Evolutionary conservation across 1,140 invertebrate genomes (phyloP), one percentile per base, ranked within the genome.

Genomic region (Drosophila trapezifrons): DNA sequence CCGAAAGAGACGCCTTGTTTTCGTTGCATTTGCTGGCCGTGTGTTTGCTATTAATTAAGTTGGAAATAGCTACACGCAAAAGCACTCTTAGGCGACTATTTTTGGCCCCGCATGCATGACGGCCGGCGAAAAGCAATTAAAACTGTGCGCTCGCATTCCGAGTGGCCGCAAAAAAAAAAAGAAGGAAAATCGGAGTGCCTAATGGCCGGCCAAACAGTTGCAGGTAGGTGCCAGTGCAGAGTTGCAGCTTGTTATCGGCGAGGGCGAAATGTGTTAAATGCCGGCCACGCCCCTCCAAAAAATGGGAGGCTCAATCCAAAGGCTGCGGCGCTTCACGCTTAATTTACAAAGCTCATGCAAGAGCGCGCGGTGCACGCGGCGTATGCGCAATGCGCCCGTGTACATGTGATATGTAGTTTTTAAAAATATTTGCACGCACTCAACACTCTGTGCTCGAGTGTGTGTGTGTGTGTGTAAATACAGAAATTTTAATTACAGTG

Each of bases 1-100:
- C 57, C 32, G 51, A 54, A 54, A 54, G 51, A 54, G 51, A 54
- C 51, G 51, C 51, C 51, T 54, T 67, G 60, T 40, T 67, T 51
- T 40, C 29, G 40, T 51, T 60, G 72, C 73, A 77, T 77, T 70
- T 64, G 70, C 62, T 13, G 72, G 56, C 49, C 58, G 55, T 86
- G 70, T 87, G 83, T 87, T 86, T 86, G 83, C 82, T 76, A 83
- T 86, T 86, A 86, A 86, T 86, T 86, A 86, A 86, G 83, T 86
- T 89, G 83, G 63, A 89, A 83, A 89, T 79, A 79, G 79, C 80
- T 89, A 86, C 84, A 86, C 84, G 83, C 83, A 86, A 86, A 86
- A 86, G 84, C 83, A 86, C 84, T 89, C 80, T 89, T 89, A 89
- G 74, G 66, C 59, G 84, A 70, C 84, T 89, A 86, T 86, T 86